Base-by-base conservation (phyloP, 1,140 invertebrate species). In the Anagrus nilaparvatae region DNA sequence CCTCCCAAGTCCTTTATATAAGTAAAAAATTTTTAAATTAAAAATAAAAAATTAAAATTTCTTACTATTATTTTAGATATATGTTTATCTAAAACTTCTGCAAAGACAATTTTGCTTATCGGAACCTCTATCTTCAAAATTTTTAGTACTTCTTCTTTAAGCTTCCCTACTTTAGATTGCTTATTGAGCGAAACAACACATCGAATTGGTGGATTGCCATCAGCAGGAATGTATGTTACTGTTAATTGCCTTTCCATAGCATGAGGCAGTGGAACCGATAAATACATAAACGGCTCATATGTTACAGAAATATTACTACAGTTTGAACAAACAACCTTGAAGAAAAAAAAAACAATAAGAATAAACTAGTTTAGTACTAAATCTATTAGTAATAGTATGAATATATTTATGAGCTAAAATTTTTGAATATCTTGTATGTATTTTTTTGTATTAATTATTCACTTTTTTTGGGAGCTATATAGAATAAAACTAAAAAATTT, bases 221-320 rank as follows among this genome's bases (percentile, higher is more conserved):
- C 70, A 16, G 65, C 61, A 44, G 73, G 66, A 48, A 80, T 62
- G 55, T 73, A 78, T n/a, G 73, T 76, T 16, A 81, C 67, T 54
- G 63, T 77, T 41, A 83, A 60, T 57, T 80, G 77, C 43, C 72
- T 69, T 52, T 82, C 76, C 69, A 78, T 76, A 12, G 78, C 78
- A 50, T 76, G 70, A 31, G 80, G 80, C 39, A 84, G 60, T 6
- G 79, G 80, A 25, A 84, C 73, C 13, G 79, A 79, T 3, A 84
- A 64, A 57, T 82, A 82, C 78, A 82, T 82, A 48, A 84, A 84
- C 23, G 81, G 79, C 51, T 84, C 81, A 51, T 79, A 81, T 8
- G 79, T 82, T 8, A 81, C 74, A 4, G 79, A 82, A 10, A 78
- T 67, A 55, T 79, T 78, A 25, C 71, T 70, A 60, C 81, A 84